Evolutionary conservation across 2,888 invertebrate species (phyloP).

Genomic region (Abrostola tripartita): DNA sequence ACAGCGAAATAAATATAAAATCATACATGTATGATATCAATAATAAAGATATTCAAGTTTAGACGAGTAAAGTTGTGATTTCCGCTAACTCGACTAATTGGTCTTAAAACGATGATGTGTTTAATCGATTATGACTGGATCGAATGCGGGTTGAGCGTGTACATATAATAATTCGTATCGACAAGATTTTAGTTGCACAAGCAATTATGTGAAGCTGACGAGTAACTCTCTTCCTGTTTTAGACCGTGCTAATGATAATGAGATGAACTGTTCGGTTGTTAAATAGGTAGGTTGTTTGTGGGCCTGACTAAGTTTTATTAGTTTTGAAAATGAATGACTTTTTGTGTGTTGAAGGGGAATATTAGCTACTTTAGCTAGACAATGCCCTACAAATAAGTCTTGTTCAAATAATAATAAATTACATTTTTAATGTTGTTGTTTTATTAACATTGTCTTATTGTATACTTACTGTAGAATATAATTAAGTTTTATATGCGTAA

Average conservation of each 20-base stretch:
- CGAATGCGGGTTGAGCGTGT: conserved; percentile 20
- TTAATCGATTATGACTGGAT: conserved; percentile 46
- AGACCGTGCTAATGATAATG: background rate
- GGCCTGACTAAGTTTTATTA: no score
- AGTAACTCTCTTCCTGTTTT: background rate
- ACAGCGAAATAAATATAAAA: background rate
- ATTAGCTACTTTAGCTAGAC: no score
- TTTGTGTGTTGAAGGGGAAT: no score
- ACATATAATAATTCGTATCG: background rate
- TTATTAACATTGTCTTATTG: no score
- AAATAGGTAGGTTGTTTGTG: background rate
- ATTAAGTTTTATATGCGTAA: no score
- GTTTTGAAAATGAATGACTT: no score
- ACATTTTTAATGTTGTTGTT: no score
- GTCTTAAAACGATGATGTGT: conserved; percentile 27
- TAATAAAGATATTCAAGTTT: conserved; percentile 23
- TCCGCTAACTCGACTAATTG: conserved; percentile 52
- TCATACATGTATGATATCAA: conserved; percentile 8
- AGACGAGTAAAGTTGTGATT: conserved; percentile 37
- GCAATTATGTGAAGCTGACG: conserved; percentile 1
- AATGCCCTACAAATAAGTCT: no score
- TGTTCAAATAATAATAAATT: no score
- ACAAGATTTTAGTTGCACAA: conserved; percentile 1
- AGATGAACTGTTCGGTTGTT: background rate
- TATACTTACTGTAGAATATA: no score